Evolutionary conservation across 1,140 invertebrate species (phyloP).

Genomic region (Anastrepha ludens): DNA sequence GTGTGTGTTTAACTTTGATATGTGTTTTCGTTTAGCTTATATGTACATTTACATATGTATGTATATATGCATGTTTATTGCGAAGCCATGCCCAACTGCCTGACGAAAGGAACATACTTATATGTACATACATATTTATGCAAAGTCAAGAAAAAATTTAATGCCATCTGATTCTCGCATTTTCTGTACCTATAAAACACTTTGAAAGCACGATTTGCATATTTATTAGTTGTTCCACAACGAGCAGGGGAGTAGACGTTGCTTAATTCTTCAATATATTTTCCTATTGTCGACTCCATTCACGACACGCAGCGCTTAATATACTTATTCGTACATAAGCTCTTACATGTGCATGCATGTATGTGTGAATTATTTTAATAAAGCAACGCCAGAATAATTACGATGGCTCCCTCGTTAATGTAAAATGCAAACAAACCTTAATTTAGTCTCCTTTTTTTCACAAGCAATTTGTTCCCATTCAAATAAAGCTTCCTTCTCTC

Average conservation of each 20-base stretch:
- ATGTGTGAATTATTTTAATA: slow-evolving; percentile 64
- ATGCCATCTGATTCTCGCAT: too few species aligned
- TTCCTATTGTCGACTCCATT: neutral
- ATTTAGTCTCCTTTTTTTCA: slow-evolving; percentile 72
- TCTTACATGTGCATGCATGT: slow-evolving; percentile 17
- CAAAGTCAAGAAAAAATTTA: too few species aligned
- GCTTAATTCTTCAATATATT: neutral
- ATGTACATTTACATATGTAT: too few species aligned
- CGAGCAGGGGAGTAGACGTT: slow-evolving; percentile 56
- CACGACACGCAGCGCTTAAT: neutral
- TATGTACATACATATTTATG: too few species aligned
- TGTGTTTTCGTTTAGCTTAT: too few species aligned
- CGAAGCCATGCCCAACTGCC: too few species aligned
- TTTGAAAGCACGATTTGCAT: slow-evolving; percentile 66
- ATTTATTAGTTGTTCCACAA: slow-evolving; percentile 67
- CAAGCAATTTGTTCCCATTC: slow-evolving; percentile 68
- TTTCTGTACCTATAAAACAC: neutral
- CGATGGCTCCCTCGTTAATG: slow-evolving; percentile 57
- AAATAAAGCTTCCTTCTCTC: slow-evolving; percentile 26
- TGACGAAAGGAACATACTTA: too few species aligned
- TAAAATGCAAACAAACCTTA: slow-evolving; percentile 73
- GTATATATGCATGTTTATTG: too few species aligned
- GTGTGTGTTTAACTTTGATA: too few species aligned
- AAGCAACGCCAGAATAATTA: slow-evolving; percentile 70
- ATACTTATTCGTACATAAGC: neutral